Conservation (phyloP, 2,888 invertebrate genomes). For the Bedellia somnulentella region DNA sequence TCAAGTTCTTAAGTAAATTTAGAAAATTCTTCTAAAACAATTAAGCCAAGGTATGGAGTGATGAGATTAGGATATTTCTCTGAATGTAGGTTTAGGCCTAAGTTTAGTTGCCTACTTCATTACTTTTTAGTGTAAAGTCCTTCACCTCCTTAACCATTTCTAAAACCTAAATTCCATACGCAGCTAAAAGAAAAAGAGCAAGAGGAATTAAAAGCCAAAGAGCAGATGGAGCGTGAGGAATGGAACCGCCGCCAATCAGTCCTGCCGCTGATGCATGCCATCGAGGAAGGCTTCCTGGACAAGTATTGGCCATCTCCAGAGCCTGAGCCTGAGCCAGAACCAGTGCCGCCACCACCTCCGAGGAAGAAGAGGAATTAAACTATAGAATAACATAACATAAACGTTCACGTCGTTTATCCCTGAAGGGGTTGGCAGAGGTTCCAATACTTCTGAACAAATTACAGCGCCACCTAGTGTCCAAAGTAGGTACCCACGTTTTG, state of each 20-base stretch:
- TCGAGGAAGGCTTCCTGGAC: slow-evolving; percentile 25
- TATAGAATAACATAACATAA: no score
- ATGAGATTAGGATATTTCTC: neutral
- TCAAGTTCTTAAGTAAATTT: neutral
- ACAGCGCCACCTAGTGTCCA: no score
- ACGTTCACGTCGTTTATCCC: no score
- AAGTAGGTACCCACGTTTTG: no score
- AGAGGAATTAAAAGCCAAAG: slow-evolving; percentile 19
- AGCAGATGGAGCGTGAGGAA: slow-evolving; percentile 21
- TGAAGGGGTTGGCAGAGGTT: no score
- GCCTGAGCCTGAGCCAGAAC: slow-evolving; percentile 20
- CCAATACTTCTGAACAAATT: no score
- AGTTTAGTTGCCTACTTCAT: neutral
- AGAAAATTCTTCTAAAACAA: neutral
- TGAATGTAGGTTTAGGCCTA: neutral
- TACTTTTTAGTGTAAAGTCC: neutral
- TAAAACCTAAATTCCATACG: neutral
- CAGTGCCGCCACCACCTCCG: slow-evolving; percentile 7
- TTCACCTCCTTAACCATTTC: neutral
- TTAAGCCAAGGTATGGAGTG: neutral
- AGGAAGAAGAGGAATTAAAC: neutral
- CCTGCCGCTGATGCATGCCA: slow-evolving; percentile 27
- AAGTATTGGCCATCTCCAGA: slow-evolving; percentile 43
- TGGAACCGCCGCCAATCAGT: slow-evolving; percentile 30
- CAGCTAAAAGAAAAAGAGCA: slow-evolving; percentile 27